Evolutionary conservation across 2,888 invertebrate genomes (phyloP).

Genomic region (Spicauda simplicius): DNA sequence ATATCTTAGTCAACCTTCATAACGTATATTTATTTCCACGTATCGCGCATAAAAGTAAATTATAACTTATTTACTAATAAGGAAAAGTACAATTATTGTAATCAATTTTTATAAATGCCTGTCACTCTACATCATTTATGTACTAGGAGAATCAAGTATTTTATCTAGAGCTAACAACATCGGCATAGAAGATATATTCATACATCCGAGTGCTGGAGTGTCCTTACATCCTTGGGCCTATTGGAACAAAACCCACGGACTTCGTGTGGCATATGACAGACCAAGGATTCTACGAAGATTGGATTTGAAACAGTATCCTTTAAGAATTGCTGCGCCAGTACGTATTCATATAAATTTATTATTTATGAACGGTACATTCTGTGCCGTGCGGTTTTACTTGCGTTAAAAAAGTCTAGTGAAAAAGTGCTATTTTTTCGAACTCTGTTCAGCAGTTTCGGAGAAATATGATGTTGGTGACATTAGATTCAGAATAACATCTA

Average conservation of each 20-base stretch:
- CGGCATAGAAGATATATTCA: constrained; percentile 57
- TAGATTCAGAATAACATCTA: too few relatives aligned
- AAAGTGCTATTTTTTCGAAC: too few relatives aligned
- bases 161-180: constrained; percentile 6
- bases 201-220: constrained; percentile 59
- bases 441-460: too few relatives aligned
- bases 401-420: too few relatives aligned
- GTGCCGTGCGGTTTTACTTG: too few relatives aligned
- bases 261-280: constrained; percentile 53
- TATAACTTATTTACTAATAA: too few relatives aligned
- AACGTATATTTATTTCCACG: too few relatives aligned
- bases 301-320: constrained; percentile 57
- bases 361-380: too few relatives aligned
- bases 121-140: not conserved
- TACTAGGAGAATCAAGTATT: constrained; percentile 8
- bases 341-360: not conserved
- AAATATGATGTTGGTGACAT: too few relatives aligned
- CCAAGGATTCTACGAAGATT: constrained; percentile 55
- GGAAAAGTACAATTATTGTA: too few relatives aligned
- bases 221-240: constrained; percentile 60
- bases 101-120: not conserved
- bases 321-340: constrained; percentile 70
- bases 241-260: constrained; percentile 53
- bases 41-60: too few relatives aligned
- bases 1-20: too few relatives aligned